phyloP scores from a whole-genome alignment of 2,113 vertebrate species.

The Sigmodon hispidus region DNA sequence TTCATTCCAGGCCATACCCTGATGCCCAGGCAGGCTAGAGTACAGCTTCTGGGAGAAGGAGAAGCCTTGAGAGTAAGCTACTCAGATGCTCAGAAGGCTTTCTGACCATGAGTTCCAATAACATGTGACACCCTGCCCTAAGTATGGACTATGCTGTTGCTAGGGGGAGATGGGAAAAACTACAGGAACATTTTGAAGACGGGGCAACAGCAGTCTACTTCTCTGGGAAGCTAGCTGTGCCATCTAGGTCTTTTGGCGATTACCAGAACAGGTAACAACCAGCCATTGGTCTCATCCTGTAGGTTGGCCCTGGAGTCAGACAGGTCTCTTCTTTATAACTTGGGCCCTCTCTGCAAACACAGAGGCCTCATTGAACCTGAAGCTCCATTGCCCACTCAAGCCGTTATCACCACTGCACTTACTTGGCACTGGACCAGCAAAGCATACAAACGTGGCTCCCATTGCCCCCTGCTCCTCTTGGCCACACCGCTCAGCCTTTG shows the following conservation, averaged over 20 bases:
- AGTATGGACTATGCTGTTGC: not conserved
- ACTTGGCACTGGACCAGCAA: not conserved
- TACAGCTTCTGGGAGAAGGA: slow-evolving; percentile 4
- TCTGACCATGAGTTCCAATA: not conserved
- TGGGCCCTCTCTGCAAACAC: not conserved
- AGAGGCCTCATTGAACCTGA: not conserved
- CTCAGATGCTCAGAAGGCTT: not conserved
- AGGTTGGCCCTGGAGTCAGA: not conserved
- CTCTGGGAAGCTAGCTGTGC: not conserved
- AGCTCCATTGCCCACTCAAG: not conserved
- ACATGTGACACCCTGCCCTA: not conserved
- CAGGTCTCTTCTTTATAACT: not conserved
- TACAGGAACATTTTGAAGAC: not conserved
- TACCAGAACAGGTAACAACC: not conserved
- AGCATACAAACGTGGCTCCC: too few relatives aligned
- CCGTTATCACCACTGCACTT: not conserved
- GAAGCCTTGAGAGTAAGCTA: not conserved
- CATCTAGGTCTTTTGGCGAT: not conserved
- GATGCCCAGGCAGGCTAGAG: not conserved
- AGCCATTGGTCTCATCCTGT: not conserved
- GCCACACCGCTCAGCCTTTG: fast-evolving
- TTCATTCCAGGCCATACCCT: slow-evolving; percentile 51
- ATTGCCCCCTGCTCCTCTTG: not conserved
- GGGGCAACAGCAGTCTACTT: not conserved
- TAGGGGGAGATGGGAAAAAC: not conserved